A percentile compares a stretch with the other conserved stretches of the same genome.
These are phyloP conservation scores for Thalassoma bifasciatum DNA, from an alignment of 2,113 vertebrate genomes.

Conservation along the genomic window DNA sequence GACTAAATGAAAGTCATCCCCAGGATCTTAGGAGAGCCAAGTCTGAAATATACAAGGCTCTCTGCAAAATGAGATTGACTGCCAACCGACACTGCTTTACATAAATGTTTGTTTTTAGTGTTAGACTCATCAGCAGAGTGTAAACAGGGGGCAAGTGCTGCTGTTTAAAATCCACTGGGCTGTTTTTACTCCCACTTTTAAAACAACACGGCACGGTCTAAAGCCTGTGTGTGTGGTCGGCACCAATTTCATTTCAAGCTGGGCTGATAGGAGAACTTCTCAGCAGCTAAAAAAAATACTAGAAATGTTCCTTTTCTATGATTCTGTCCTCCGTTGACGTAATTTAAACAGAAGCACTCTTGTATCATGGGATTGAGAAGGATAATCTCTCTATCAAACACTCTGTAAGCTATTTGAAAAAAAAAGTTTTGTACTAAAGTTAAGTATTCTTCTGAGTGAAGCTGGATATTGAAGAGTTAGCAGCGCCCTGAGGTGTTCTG, in stretches of 20 bases:
- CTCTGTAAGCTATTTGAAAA: constrained; percentile 88
- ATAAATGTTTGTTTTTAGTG: constrained; percentile 57
- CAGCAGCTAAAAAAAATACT: constrained; percentile 1
- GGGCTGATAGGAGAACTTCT: constrained; percentile 11
- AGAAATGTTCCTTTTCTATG: not conserved
- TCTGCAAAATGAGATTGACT: constrained; percentile 55
- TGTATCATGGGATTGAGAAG: constrained; percentile 84
- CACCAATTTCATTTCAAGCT: not conserved
- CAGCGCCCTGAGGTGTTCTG: constrained; percentile 85
- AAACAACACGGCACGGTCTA: not conserved
- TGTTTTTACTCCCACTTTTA: not conserved
- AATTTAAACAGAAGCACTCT: constrained; percentile 86
- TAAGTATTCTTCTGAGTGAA: constrained; percentile 88
- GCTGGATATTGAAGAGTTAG: constrained; percentile 88
- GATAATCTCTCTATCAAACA: constrained; percentile 93
- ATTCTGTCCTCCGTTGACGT: constrained; percentile 79
- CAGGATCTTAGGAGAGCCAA: constrained; percentile 68
- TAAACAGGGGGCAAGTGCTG: constrained; percentile 33
- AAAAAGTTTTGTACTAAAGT: constrained; percentile 90
- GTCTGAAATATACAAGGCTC: constrained; percentile 57
- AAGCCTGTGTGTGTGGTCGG: not conserved
- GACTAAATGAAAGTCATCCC: constrained; percentile 80
- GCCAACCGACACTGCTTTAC: constrained; percentile 49
- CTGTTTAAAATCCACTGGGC: constrained; percentile 25
- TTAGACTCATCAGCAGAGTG: constrained; percentile 43